Evolutionary conservation across 2,888 invertebrate species (phyloP).

Genomic region (Rutpela maculata): DNA sequence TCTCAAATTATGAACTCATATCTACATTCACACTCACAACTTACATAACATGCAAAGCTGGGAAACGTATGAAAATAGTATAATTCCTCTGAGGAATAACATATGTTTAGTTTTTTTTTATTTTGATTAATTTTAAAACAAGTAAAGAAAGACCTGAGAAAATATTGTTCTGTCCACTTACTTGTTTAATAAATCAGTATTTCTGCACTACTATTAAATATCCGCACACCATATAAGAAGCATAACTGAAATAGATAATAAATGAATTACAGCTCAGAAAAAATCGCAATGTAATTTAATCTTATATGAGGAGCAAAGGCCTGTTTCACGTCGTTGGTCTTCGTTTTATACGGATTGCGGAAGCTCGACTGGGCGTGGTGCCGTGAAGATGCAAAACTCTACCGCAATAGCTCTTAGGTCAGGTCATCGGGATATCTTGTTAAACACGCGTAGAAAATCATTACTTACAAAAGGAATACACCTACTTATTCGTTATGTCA

Average conservation of each 20-base stretch:
- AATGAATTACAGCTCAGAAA: neutral
- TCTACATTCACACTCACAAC: no score
- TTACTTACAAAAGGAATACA: constrained; percentile 55
- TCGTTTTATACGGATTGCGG: constrained; percentile 60
- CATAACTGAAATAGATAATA: neutral
- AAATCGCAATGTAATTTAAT: neutral
- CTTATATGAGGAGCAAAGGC: constrained; percentile 2
- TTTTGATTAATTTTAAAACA: no score
- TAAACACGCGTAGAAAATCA: constrained; percentile 56
- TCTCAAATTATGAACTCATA: no score
- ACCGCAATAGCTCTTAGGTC: constrained; percentile 54
- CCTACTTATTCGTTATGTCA: constrained; percentile 49
- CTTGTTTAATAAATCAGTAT: no score
- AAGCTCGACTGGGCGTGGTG: constrained; percentile 63
- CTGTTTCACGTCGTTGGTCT: constrained; percentile 17
- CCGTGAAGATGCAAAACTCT: constrained; percentile 58
- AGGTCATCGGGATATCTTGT: constrained; percentile 56
- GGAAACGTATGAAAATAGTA: no score
- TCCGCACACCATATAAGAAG: no score
- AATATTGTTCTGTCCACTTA: no score
- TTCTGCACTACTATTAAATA: no score
- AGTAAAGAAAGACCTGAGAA: no score
- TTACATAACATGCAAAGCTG: no score
- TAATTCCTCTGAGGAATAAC: no score
- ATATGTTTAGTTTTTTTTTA: no score